phyloP scores from a whole-genome alignment of 2,797 vertebrate species.

The Percopsis omiscomaycus region DNA sequence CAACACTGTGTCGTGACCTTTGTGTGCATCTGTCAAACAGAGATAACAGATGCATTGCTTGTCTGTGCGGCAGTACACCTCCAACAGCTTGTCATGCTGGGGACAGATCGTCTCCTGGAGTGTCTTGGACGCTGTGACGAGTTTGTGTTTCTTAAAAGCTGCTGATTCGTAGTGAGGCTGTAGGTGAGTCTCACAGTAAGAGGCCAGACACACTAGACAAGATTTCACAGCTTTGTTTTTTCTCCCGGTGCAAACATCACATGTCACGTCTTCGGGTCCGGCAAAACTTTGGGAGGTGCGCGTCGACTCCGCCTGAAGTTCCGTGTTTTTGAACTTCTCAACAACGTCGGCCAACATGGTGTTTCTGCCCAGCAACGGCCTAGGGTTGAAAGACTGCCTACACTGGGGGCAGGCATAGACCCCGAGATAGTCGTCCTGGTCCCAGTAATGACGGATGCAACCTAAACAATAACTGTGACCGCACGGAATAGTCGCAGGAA shows the following conservation, averaged over 20 bases:
- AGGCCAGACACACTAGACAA: slow-evolving; percentile 91
- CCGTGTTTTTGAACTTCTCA: slow-evolving; percentile 68
- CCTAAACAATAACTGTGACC: slow-evolving; percentile 77
- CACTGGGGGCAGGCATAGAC: slow-evolving; percentile 78
- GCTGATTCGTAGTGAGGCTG: slow-evolving; percentile 86
- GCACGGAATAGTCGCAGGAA: slow-evolving; percentile 79
- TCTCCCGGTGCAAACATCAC: slow-evolving; percentile 83
- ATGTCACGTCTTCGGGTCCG: slow-evolving; percentile 67
- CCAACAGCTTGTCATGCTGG: slow-evolving; percentile 85
- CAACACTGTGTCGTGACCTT: slow-evolving; percentile 77
- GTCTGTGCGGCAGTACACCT: slow-evolving; percentile 87
- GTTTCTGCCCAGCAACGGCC: slow-evolving; percentile 75
- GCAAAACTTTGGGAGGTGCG: slow-evolving; percentile 34
- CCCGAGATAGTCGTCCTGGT: slow-evolving; percentile 74
- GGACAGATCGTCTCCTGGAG: slow-evolving; percentile 83
- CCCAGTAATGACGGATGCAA: slow-evolving; percentile 79
- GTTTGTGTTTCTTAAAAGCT: slow-evolving; percentile 85
- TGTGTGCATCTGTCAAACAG: slow-evolving; percentile 85
- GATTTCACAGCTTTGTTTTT: slow-evolving; percentile 82
- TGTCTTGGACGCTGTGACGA: slow-evolving; percentile 77
- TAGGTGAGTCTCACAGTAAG: slow-evolving; percentile 89
- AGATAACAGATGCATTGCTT: slow-evolving; percentile 84
- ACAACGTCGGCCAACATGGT: slow-evolving; percentile 80
- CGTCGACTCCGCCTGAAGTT: slow-evolving; percentile 36
- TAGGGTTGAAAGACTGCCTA: slow-evolving; percentile 73